A percentile compares a stretch with the other conserved stretches of the same genome.
Evolutionary conservation across 2,888 invertebrate species (phyloP).

Genomic region (Mongoloraphidia duomilia): DNA sequence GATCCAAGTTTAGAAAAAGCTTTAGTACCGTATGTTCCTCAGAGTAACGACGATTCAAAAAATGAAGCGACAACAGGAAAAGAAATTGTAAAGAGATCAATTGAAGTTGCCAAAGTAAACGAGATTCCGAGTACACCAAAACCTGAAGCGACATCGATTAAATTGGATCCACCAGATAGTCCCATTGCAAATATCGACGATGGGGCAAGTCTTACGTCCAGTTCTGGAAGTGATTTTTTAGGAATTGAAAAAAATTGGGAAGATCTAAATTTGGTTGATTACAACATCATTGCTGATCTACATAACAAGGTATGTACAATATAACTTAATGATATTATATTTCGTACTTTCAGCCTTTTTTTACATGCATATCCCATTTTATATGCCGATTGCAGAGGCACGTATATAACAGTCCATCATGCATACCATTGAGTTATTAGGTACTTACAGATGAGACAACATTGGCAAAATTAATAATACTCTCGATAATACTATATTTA

Average conservation of each 20-base stretch:
- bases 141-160: neutral
- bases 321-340: too few relatives aligned
- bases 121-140: neutral
- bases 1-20: too few relatives aligned
- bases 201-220: slow-evolving; percentile 32
- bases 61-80: neutral
- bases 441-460: too few relatives aligned
- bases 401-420: too few relatives aligned
- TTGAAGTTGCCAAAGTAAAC: neutral
- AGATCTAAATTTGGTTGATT: slow-evolving; percentile 43
- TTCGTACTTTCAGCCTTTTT: too few relatives aligned
- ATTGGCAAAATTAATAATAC: too few relatives aligned
- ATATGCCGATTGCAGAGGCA: too few relatives aligned
- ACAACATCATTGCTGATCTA: slow-evolving; percentile 45
- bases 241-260: slow-evolving; percentile 34
- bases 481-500: too few relatives aligned
- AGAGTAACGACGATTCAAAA: neutral
- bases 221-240: slow-evolving; percentile 18
- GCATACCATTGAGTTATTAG: too few relatives aligned
- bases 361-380: too few relatives aligned
- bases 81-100: neutral
- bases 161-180: slow-evolving; percentile 11
- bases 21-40: too few relatives aligned
- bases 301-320: slow-evolving; percentile 50
- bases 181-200: slow-evolving; percentile 20